A percentile compares a stretch with the other conserved stretches of the same genome.
phyloP scores from a whole-genome alignment of 1,140 invertebrate species.

The Lepidurus couesii region DNA sequence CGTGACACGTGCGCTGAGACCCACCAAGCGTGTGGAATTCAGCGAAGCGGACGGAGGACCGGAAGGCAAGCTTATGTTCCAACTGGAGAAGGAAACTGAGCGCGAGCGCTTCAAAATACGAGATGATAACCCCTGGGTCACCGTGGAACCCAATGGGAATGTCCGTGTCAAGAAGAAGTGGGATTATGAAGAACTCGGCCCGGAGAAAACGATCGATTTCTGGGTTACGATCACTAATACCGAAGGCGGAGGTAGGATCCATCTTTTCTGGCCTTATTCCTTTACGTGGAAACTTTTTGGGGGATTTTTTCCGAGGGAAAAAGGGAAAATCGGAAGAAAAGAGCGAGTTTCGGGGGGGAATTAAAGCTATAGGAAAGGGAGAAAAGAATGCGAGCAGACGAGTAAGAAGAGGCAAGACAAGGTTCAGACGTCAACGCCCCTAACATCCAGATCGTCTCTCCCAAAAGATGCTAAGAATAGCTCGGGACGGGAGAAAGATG shows the following conservation, averaged over 20 bases:
- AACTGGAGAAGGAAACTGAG: slow-evolving; percentile 83
- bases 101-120: slow-evolving; percentile 87
- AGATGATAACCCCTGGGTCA: slow-evolving; percentile 89
- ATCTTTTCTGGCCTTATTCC: not conserved
- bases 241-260: slow-evolving; percentile 65
- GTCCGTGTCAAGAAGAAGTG: slow-evolving; percentile 91
- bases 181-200: slow-evolving; percentile 92
- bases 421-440: not conserved
- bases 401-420: not conserved
- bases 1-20: slow-evolving; percentile 77
- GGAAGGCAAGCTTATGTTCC: slow-evolving; percentile 80
- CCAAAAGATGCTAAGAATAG: not conserved
- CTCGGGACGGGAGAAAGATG: not conserved
- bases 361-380: not conserved
- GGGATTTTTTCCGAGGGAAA: not conserved
- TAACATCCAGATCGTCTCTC: too few relatives aligned
- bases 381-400: slow-evolving; percentile 23
- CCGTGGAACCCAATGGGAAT: slow-evolving; percentile 81
- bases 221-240: slow-evolving; percentile 90
- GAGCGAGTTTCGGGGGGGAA: not conserved
- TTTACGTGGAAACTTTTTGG: not conserved
- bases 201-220: slow-evolving; percentile 92
- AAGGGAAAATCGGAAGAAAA: not conserved
- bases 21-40: slow-evolving; percentile 86
- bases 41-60: slow-evolving; percentile 82